Base-by-base conservation (phyloP, 2,113 vertebrate genomes). In the Elachura formosa region DNA sequence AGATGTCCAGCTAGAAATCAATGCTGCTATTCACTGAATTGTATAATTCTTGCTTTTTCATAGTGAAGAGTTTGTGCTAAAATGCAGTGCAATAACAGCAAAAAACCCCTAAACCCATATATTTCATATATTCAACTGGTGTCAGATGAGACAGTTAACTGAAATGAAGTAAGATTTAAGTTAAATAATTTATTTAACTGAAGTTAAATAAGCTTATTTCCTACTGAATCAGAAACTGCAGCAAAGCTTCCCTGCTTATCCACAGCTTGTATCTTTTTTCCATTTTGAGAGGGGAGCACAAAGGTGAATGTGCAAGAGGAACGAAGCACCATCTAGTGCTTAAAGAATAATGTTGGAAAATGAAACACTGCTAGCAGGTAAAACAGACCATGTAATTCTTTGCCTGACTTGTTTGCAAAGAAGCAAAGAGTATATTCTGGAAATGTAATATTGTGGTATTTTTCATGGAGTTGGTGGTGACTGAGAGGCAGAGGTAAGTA, bases 241-340 rank as follows among this genome's bases (percentile, higher is more conserved):
- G 16, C 29, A 59, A 67, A 72, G 33, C 18, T 76, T 56, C 23
- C 28, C 45, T 36, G 28, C 49, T 83, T 79, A 61, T 29, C 63
- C 41, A 40, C 0, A 10, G 14, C 56, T 83, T 48, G 22, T 23
- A 13, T 52, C 19, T 28, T 67, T 59, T 78, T 73, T 23, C 31
- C 38, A 4, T 64, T 52, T 68, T 64, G 77, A 90, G 55, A 90
- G 26, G 9, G 43, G 17, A 79, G 46, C 75, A 25, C 9, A 72
- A 61, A 72, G 58, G 38, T 1, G 6, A 58, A 41, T 58, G 51
- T 59, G 75, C 25, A 52, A 36, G 31, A 28, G 55, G 49, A 89
- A 68, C 55, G 78, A 75, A 86, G 94, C 93, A 86, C 91, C 95
- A 71, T 54, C 75, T 95, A 71, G 75, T 80, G 94, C 63, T 77